Evolutionary conservation across 1,140 invertebrate genomes (phyloP).

Genomic region (Polypedilum pembai): DNA sequence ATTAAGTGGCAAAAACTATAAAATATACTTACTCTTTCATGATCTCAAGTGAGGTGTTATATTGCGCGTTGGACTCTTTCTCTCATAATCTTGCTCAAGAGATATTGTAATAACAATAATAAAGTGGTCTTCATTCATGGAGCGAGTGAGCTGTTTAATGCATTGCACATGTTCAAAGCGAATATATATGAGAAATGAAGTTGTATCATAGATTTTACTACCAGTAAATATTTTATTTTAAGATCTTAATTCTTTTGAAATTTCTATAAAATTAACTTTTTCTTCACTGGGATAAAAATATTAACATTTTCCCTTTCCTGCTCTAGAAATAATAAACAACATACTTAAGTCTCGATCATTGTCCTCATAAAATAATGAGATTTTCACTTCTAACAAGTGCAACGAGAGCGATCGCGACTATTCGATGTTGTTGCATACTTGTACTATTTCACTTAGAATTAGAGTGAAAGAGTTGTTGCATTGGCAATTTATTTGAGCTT

Average conservation of each 20-base stretch:
- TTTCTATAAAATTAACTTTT: too few species aligned
- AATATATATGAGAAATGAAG: background rate
- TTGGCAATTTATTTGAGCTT: background rate
- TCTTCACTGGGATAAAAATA: too few species aligned
- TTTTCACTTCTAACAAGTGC: constrained; percentile 8
- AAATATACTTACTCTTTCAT: too few species aligned
- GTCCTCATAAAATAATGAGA: constrained; percentile 17
- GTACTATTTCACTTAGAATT: constrained; percentile 15
- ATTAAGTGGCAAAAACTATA: constrained; percentile 2
- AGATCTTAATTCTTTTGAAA: too few species aligned
- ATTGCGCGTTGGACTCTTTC: background rate
- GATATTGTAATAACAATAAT: background rate
- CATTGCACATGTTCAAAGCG: background rate
- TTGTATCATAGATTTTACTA: background rate
- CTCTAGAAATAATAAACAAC: too few species aligned
- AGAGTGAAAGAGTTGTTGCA: background rate
- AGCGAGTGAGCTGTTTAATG: background rate
- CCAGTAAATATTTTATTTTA: too few species aligned
- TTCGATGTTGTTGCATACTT: constrained; percentile 3
- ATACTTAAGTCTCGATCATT: background rate
- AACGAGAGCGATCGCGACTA: background rate
- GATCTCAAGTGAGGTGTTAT: background rate
- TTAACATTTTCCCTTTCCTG: too few species aligned
- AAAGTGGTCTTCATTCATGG: constrained; percentile 4
- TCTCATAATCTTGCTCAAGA: background rate